phyloP scores from a whole-genome alignment of 2,797 vertebrate species.

The Propithecus perrieri region DNA sequence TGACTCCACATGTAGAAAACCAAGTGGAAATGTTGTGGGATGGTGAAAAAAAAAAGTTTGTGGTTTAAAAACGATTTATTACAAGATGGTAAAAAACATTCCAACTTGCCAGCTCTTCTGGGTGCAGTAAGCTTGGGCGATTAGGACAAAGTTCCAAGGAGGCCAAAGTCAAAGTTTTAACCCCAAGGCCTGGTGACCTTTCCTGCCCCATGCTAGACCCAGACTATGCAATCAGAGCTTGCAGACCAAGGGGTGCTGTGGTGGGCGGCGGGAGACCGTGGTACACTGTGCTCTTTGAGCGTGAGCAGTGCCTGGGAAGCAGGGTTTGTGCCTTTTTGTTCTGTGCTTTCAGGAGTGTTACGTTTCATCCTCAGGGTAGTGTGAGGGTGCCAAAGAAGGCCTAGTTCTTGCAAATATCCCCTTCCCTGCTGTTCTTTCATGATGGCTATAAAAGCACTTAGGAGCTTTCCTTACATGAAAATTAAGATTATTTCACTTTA shows the following conservation, averaged over 20 bases:
- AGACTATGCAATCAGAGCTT: neutral
- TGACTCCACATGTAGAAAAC: neutral
- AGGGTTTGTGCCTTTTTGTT: neutral
- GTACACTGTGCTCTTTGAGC: neutral
- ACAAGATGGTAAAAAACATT: neutral
- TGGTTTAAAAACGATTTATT: neutral
- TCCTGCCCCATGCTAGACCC: neutral
- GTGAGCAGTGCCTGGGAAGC: neutral
- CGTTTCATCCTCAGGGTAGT: neutral
- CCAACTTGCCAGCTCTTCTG: neutral
- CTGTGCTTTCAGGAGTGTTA: rapidly evolving
- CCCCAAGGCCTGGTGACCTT: neutral
- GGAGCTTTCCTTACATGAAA: neutral
- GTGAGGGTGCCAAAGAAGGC: neutral
- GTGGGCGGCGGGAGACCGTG: rapidly evolving
- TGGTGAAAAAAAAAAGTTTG: neutral
- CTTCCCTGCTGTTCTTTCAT: rapidly evolving
- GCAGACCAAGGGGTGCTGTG: neutral
- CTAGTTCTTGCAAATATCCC: no score
- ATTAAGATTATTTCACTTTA: neutral
- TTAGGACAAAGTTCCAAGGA: neutral
- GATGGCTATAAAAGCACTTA: neutral
- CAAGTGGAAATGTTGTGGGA: neutral
- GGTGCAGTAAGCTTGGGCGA: neutral
- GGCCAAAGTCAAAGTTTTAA: neutral